Evolutionary conservation across 2,888 invertebrate species (phyloP), one percentile per base, ranked within the genome.

Genomic region (Limnephilus marmoratus): DNA sequence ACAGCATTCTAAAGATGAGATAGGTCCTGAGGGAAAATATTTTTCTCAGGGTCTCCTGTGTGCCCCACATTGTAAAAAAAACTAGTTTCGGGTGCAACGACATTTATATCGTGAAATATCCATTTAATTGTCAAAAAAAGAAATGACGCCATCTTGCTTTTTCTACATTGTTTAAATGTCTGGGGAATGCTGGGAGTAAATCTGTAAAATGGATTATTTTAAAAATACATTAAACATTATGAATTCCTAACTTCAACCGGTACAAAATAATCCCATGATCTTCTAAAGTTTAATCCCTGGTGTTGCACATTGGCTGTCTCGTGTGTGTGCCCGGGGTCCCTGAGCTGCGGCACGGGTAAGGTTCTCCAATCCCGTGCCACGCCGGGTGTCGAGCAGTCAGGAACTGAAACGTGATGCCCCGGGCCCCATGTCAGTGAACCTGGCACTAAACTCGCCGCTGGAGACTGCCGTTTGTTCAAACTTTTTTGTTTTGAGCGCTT

Each of bases 401-500:
- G 82, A 82, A 82, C 82, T 82, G 82, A 82, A 34, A 85, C 37
- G 41, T 29, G 45, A 37, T 29, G 86, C 86, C 45, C 68, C 80
- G 37, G 80, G 88, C 53, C 68, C 68, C 88, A 80, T 68, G 88
- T 80, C 88, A 88, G 88, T 88, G 88, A 88, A 88, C 88, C 68
- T 31, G 68, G 31, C 53, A 53, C 88, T 29, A 29, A 53, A 53
- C 53, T 24, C 81, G 86, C 86, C 86, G 90, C 37, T 90, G 81
- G 45, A 24, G 89, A n/a, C 24, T 68, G 68, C 89, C 68, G 90
- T 90, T 90, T 90, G 29, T 90, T 90, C 81, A 41, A 90, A 90
- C 90, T 90, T 90, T 53, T 90, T 90, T 90, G 81, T 90, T 90
- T 90, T 81, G 45, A 90, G 18, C 45, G 90, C 90, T 90, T 90